Evolutionary conservation across 2,888 invertebrate species (phyloP), one percentile per base, ranked within the genome.

Genomic region (Machimus atricapillus): DNA sequence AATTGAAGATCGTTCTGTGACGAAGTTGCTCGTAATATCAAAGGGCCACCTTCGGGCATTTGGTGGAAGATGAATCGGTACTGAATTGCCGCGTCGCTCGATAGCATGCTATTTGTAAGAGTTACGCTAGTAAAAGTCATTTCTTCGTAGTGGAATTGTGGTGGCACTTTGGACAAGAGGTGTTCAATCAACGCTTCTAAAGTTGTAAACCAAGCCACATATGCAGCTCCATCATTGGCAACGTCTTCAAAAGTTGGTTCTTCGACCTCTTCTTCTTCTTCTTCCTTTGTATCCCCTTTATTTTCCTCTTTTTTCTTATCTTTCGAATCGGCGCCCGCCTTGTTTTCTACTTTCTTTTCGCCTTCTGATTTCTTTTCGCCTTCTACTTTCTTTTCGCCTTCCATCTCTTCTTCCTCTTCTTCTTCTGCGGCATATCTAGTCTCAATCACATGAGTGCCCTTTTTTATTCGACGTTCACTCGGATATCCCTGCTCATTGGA

Each of bases 401-500:
- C 8, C 8, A 31, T 4, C 8, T 0, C 31, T 31, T 31, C 43
- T 88, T 92, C 92, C 23, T 90, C 90, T 7, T 90, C 91, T 88
- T 91, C 93, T 5, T 3, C 89, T 0, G 40, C 40, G 12, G 90
- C 90, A 34, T n/a, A 6, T 76, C 89, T 89, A 34, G 4, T 76
- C 8, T 23, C 89, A 82, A 90, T 91, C 66, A 91, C 92, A 81
- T 91, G 88, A 89, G 88, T 74, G 88, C 88, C 89, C 90, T 90
- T 78, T 89, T 88, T 86, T 56, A 89, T 81, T 14, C 90, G 87
- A 2, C 89, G 85, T 14, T 85, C 43, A 0, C 92, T 92, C 7
- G 88, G 88, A 89, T 90, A 87, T 89, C 95, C 95, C 27, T 93
- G 92, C 14, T 94, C 94, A 89, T 94, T 94, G 85, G 94, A 94